Conservation (phyloP, 2,888 invertebrate species). For the Metacarcinus magister region DNA sequence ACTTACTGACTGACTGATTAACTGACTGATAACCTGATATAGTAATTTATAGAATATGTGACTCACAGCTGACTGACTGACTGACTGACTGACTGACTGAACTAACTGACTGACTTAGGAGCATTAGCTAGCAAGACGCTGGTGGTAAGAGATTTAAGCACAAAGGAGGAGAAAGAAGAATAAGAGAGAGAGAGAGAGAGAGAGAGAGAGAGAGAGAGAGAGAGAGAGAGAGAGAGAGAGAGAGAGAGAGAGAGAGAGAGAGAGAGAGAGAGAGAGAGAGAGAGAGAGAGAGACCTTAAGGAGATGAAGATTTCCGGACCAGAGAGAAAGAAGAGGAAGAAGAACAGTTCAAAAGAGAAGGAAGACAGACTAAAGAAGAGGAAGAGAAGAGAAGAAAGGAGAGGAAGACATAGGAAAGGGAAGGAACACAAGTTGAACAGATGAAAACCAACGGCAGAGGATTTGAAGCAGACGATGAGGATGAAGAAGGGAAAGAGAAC, state of each 20-base stretch:
- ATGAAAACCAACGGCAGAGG: not conserved
- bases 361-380: not conserved
- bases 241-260: not conserved
- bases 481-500: not conserved
- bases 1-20: no score
- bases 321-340: not conserved
- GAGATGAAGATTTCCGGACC: not conserved
- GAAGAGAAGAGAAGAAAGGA: not conserved
- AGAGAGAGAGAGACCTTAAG: not conserved
- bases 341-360: not conserved
- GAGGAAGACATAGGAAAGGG: not conserved
- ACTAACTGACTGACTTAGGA: not conserved
- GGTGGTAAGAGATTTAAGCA: no score
- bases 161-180: not conserved
- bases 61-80: no score
- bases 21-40: no score
- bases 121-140: no score
- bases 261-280: constrained; percentile 1
- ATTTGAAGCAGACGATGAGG: not conserved
- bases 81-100: no score
- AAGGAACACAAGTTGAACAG: not conserved
- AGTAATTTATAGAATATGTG: no score
- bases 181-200: not conserved
- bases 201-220: not conserved
- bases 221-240: not conserved